Evolutionary conservation across 1,140 invertebrate species (phyloP).

Genomic region (Aphis gossypii): DNA sequence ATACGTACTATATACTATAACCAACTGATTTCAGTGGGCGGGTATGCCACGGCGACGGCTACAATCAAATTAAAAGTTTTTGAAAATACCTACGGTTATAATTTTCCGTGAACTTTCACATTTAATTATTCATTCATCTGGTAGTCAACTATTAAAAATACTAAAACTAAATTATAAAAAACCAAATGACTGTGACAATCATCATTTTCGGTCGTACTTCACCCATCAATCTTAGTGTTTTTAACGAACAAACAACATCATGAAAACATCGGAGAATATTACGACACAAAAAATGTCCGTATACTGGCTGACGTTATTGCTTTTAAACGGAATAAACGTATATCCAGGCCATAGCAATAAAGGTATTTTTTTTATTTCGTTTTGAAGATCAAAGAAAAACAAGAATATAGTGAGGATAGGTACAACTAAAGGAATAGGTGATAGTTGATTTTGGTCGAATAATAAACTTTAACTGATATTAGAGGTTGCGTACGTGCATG

Average conservation of each 20-base stretch:
- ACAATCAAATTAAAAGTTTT: slow-evolving; percentile 28
- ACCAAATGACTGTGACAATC: background rate
- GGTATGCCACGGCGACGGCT: background rate
- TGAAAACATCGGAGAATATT: background rate
- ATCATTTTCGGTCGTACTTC: background rate
- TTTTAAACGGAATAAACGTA: slow-evolving; percentile 17
- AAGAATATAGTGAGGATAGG: background rate
- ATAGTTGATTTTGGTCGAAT: background rate
- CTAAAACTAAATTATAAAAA: background rate
- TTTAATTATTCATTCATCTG: slow-evolving; percentile 2
- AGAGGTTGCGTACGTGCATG: background rate
- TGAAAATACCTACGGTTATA: background rate
- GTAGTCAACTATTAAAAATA: background rate
- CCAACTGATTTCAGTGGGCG: background rate
- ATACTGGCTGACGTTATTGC: slow-evolving; percentile 2
- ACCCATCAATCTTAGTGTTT: background rate
- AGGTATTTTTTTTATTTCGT: background rate
- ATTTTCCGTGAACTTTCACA: background rate
- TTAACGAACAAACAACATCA: background rate
- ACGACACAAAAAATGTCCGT: background rate
- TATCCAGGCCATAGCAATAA: background rate
- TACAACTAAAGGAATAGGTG: background rate
- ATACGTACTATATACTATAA: background rate
- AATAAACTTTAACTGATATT: background rate
- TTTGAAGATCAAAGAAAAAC: background rate